A percentile compares a stretch with the other conserved stretches of the same genome.
Conservation (phyloP, 1,140 invertebrate genomes). For the Ostrea edulis region DNA sequence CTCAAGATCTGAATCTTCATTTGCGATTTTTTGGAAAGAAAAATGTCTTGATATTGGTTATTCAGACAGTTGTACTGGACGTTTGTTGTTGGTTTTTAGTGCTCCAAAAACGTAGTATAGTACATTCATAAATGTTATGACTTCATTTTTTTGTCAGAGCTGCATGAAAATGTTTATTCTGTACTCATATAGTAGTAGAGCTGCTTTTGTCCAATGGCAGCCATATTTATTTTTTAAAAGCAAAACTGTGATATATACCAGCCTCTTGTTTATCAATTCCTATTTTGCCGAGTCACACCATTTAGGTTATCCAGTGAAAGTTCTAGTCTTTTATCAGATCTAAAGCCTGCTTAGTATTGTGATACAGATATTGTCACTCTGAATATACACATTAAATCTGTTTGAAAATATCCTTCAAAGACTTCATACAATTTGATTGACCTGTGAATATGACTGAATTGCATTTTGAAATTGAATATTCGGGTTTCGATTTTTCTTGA, state of each 20-base stretch:
- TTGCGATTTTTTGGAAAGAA: too few species aligned
- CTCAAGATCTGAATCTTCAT: too few species aligned
- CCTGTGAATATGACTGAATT: background rate
- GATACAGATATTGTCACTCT: background rate
- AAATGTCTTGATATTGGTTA: too few species aligned
- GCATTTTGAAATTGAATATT: background rate
- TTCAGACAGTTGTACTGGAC: background rate
- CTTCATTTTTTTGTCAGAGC: background rate
- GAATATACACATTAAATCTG: background rate
- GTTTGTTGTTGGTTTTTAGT: background rate
- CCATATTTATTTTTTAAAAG: slow-evolving; percentile 27
- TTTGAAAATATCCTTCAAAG: background rate
- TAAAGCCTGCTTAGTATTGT: background rate
- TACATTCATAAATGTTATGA: background rate
- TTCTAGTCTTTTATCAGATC: background rate
- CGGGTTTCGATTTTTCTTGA: background rate
- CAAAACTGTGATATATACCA: slow-evolving; percentile 2
- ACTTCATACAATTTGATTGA: background rate
- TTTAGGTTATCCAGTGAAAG: slow-evolving; percentile 7
- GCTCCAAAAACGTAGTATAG: background rate
- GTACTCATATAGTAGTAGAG: too few species aligned
- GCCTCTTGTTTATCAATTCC: background rate
- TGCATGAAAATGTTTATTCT: background rate
- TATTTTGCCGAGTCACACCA: too few species aligned
- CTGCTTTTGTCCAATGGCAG: background rate